Conservation (phyloP, 2,888 invertebrate species). For the Steinernema hermaphroditum region DNA sequence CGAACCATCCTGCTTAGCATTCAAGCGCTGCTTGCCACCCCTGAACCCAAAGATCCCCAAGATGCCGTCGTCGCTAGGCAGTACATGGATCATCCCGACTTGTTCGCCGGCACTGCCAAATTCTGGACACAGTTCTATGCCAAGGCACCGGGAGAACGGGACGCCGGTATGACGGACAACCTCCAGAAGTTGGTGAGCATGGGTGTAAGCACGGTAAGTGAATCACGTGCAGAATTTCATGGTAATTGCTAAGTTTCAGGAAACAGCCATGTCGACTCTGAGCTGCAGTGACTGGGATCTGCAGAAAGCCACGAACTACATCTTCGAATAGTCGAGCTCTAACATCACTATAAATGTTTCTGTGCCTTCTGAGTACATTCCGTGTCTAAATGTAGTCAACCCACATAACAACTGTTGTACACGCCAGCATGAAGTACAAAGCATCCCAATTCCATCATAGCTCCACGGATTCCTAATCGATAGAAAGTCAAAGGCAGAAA, state of each 20-base stretch:
- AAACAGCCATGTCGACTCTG: conserved; percentile 53
- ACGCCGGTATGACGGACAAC: conserved; percentile 80
- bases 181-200: conserved; percentile 86
- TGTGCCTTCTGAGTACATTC: no score
- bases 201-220: conserved; percentile 80
- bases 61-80: conserved; percentile 95
- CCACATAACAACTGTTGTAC: no score
- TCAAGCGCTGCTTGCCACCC: conserved; percentile 80
- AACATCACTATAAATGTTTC: no score
- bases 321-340: conserved; percentile 42
- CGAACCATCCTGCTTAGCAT: conserved; percentile 90
- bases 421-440: no score
- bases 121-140: conserved; percentile 96
- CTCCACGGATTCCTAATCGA: no score
- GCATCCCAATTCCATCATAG: no score
- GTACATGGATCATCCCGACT: conserved; percentile 82
- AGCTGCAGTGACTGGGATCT: conserved; percentile 59
- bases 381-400: no score
- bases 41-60: conserved; percentile 71
- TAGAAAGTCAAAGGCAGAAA: no score
- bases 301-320: conserved; percentile 52
- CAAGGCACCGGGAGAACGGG: conserved; percentile 77
- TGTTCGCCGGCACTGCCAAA: conserved; percentile 86
- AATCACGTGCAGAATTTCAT: neutral
- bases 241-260: conserved; percentile 45